Conservation (phyloP, 2,113 vertebrate genomes). For the Vidua macroura region DNA sequence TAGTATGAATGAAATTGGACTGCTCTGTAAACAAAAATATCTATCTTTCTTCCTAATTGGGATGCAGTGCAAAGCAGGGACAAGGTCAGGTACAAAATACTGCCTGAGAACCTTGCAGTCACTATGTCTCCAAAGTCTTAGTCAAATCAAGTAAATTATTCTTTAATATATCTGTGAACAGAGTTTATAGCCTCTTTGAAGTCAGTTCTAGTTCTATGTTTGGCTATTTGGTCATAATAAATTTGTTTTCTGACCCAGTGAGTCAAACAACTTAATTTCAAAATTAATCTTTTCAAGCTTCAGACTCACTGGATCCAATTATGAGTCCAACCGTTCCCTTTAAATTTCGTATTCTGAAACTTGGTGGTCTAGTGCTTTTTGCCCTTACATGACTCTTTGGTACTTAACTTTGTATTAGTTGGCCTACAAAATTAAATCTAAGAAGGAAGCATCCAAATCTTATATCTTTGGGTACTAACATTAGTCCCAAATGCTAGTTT, state of each 20-base stretch:
- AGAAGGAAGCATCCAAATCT: not conserved
- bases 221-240: conserved; percentile 7
- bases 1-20: conserved; percentile 38
- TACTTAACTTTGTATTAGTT: not conserved
- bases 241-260: conserved; percentile 55
- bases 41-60: not conserved
- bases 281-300: conserved; percentile 56
- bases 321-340: not conserved
- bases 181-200: not conserved
- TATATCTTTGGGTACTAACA: not conserved
- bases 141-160: conserved; percentile 26
- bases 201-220: not conserved
- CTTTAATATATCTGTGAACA: not conserved
- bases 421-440: conserved; percentile 1
- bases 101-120: not conserved
- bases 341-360: conserved; percentile 52
- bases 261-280: conserved; percentile 55
- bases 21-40: conserved; percentile 31
- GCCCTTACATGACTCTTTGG: not conserved
- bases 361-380: conserved; percentile 35
- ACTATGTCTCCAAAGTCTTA: not conserved
- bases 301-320: conserved; percentile 48
- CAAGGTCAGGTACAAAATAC: conserved; percentile 31
- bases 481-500: not conserved
- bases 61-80: not conserved